Conservation (phyloP, 2,113 vertebrate genomes). For the pig (Sus scrofa) region T2T-Sscrofa CM000814.6:136403001-136403500, state of each 20-base stretch:
- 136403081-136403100: background rate
- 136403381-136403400: background rate
- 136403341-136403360: background rate
- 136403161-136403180: background rate
- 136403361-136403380: background rate
- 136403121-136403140: background rate
- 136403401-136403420: background rate
- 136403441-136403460: rapidly evolving
- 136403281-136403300: background rate
- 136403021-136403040: too few relatives aligned
- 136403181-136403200: rapidly evolving
- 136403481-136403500: background rate
- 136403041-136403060: rapidly evolving
- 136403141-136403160: background rate
- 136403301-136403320: background rate
- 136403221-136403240: rapidly evolving
- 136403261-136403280: background rate
- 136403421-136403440: background rate
- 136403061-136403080: too few relatives aligned
- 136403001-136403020: too few relatives aligned
- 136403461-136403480: constrained; percentile 23
- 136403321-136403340: background rate
- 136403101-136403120: background rate
- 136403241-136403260: rapidly evolving
- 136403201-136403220: rapidly evolving